Base-by-base conservation (phyloP, 1,140 invertebrate genomes). In the Thaumetopoea pityocampa region DNA sequence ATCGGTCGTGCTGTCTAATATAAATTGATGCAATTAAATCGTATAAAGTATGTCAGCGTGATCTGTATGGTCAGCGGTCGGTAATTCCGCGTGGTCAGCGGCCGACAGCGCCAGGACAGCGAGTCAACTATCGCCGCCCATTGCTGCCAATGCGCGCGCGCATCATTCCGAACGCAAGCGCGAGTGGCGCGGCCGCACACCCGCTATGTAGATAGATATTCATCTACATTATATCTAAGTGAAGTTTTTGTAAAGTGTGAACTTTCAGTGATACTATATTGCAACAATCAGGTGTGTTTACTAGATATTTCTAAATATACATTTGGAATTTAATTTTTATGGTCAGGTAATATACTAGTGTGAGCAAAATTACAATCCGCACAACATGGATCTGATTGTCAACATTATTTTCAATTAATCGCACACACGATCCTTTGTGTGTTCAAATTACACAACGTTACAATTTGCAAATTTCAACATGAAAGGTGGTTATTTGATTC, bases 41-140 rank as follows among this genome's bases (percentile, higher is more conserved):
- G 27, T 19, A 30, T 29, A 30, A 41, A 17, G 28, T 16, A 32
- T 15, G 32, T 32, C 8, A 22, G 9, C 23, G 24, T 18, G 22
- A 47, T 36, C 23, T 43, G 50, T 43, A 52, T 44, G 42, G 54
- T 51, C 61, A 54, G 56, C 40, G 19, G 17, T 37, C 30, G 40
- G 55, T 65, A 58, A 43, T 47, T n/a, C n/a, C n/a, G n/a, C n/a
- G n/a, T n/a, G n/a, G n/a, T n/a, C n/a, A n/a, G n/a, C n/a, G n/a
- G n/a, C n/a, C n/a, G n/a, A n/a, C n/a, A n/a, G n/a, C n/a, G n/a
- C 67, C 67, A 70, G 68, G 65, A 73, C 69, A 67, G 67, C 52
- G 41, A 44, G 22, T n/a, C 56, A 46, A 59, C 47, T 51, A 30
- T 42, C 54, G 67, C 63, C 65, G 66, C 64, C 69, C 55, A 65